A percentile compares a stretch with the other conserved stretches of the same genome.
These are phyloP conservation scores for Caenorhabditis sp. DNA, from an alignment of 2,888 invertebrate genomes.

Conservation along the genomic window DNA sequence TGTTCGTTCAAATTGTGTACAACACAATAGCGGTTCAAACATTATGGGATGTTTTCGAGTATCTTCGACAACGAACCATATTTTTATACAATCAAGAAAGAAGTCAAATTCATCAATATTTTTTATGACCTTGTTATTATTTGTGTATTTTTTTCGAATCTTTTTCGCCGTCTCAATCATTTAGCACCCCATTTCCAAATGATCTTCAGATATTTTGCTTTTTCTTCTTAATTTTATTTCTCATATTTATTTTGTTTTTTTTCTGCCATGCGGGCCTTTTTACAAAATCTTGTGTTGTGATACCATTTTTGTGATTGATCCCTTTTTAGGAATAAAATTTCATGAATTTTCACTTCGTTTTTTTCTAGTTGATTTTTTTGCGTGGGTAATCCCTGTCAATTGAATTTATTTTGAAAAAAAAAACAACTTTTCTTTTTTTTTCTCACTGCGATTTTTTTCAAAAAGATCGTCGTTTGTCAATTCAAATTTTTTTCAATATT, in stretches of 20 bases:
- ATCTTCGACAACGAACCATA: constrained; percentile 45
- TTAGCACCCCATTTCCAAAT: too few species aligned
- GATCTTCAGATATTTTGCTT: neutral
- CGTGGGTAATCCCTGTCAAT: neutral
- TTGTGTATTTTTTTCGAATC: neutral
- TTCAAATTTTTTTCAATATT: neutral
- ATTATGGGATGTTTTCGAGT: constrained; percentile 45
- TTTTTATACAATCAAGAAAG: constrained; percentile 47
- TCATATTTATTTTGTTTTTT: neutral
- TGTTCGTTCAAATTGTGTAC: constrained; percentile 49
- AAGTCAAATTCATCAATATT: constrained; percentile 37
- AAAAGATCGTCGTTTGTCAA: neutral
- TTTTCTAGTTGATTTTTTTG: neutral
- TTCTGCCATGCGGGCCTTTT: neutral
- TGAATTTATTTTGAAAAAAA: neutral
- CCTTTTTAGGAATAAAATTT: neutral
- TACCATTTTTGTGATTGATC: neutral
- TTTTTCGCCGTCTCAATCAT: too few species aligned
- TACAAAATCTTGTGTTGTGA: neutral
- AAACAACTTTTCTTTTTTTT: neutral
- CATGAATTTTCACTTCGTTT: neutral
- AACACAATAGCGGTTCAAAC: constrained; percentile 46
- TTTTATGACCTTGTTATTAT: constrained; percentile 13
- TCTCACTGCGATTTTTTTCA: neutral
- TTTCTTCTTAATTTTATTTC: neutral